Evolutionary conservation across 2,888 invertebrate genomes (phyloP).

Genomic region (Sclerodermus sp.): DNA sequence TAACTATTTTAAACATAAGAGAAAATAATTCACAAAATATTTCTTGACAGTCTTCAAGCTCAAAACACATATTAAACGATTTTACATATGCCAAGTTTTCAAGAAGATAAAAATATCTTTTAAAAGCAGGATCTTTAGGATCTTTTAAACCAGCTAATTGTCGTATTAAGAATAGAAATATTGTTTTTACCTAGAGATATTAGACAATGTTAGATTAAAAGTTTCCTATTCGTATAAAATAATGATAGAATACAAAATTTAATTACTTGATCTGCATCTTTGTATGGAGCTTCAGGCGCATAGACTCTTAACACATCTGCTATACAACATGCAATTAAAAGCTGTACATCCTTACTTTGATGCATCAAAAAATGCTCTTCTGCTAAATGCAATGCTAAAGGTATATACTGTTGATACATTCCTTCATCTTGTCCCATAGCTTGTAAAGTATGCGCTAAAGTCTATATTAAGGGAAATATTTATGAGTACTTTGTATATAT

Average conservation of each 20-base stretch:
- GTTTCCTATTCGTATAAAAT: neutral
- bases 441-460: slow-evolving; percentile 90
- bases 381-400: slow-evolving; percentile 87
- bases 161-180: slow-evolving; percentile 92
- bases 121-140: slow-evolving; percentile 96
- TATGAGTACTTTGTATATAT: neutral
- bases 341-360: slow-evolving; percentile 87
- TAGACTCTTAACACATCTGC: slow-evolving; percentile 95
- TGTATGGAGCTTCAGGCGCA: slow-evolving; percentile 97
- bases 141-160: slow-evolving; percentile 92
- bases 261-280: slow-evolving; percentile 91
- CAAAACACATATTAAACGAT: slow-evolving; percentile 98
- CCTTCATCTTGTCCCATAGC: slow-evolving; percentile 97
- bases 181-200: slow-evolving; percentile 67
- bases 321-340: slow-evolving; percentile 95
- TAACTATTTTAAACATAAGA: slow-evolving; percentile 93
- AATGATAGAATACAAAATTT: slow-evolving; percentile 35
- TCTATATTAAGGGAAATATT: slow-evolving; percentile 59
- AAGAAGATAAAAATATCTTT: slow-evolving; percentile 93
- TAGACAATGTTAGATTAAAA: slow-evolving; percentile 1
- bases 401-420: slow-evolving; percentile 88
- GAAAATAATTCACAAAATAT: slow-evolving; percentile 93
- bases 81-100: slow-evolving; percentile 98
- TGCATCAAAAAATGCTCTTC: slow-evolving; percentile 92
- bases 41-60: slow-evolving; percentile 95